Evolutionary conservation across 1,140 invertebrate species (phyloP).

Genomic region (Euwallacea similis): DNA sequence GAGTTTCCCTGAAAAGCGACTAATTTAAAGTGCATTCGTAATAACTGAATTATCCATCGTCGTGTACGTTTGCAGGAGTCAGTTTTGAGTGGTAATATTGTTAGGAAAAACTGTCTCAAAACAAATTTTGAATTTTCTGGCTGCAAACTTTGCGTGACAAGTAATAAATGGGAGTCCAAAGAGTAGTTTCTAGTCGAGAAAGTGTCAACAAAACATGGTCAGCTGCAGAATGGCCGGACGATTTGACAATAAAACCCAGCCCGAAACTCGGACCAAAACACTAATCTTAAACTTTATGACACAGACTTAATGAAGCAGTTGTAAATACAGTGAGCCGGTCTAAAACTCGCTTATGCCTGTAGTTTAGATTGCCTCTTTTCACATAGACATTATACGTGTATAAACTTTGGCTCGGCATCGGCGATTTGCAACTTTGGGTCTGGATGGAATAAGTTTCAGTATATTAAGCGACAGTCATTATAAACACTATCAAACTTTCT

Average conservation of each 20-base stretch:
- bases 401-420: constrained; percentile 26
- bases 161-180: background rate
- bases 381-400: constrained; percentile 24
- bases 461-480: constrained; percentile 14
- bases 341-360: constrained; percentile 28
- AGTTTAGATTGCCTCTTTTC: constrained; percentile 33
- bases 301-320: constrained; percentile 37
- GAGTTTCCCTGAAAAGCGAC: background rate
- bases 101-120: background rate
- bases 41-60: background rate
- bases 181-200: background rate
- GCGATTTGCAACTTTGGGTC: constrained; percentile 31
- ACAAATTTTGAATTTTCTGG: background rate
- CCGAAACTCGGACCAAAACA: constrained; percentile 31
- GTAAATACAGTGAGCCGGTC: constrained; percentile 30
- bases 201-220: constrained; percentile 23
- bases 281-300: constrained; percentile 38
- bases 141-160: background rate
- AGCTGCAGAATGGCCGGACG: constrained; percentile 11
- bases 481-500: constrained; percentile 17
- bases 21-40: constrained; percentile 11
- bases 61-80: background rate
- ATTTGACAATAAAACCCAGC: constrained; percentile 30
- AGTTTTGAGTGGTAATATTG: background rate
- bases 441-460: constrained; percentile 2